A percentile compares a stretch with the other conserved stretches of the same genome.
phyloP scores from a whole-genome alignment of 2,888 invertebrate genomes.

The Diloba caeruleocephala region DNA sequence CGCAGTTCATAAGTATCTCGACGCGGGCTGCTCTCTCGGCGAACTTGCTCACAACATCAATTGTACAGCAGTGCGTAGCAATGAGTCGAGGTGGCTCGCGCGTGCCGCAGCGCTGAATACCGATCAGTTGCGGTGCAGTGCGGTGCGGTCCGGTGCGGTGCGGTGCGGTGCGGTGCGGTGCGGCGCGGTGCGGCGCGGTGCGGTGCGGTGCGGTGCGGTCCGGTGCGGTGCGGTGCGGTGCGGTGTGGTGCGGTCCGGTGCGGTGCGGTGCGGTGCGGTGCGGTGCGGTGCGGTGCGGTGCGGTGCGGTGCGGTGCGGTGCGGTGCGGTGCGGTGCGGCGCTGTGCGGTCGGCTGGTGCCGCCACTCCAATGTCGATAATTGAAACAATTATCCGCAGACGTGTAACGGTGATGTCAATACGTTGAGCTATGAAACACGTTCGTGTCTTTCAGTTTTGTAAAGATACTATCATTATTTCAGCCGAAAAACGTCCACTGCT shows the following conservation, averaged over 20 bases:
- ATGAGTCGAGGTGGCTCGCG: constrained; percentile 14
- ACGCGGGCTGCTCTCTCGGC: too few relatives aligned
- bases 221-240: constrained; percentile 13
- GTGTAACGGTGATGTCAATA: background rate
- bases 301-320: constrained; percentile 3
- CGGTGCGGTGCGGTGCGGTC: background rate
- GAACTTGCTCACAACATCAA: background rate
- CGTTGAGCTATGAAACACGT: constrained; percentile 8
- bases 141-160: constrained; percentile 3
- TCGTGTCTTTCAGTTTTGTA: constrained; percentile 1
- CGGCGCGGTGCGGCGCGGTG: constrained; percentile 5
- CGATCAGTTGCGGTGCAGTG: constrained; percentile 16
- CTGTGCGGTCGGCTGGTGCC: too few relatives aligned
- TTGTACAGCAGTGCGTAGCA: constrained; percentile 13
- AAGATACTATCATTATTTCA: too few relatives aligned
- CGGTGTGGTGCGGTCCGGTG: constrained; percentile 1
- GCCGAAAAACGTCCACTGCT: too few relatives aligned
- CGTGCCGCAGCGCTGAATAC: constrained; percentile 5
- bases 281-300: constrained; percentile 6
- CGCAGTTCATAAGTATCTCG: too few relatives aligned
- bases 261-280: constrained; percentile 15
- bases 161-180: background rate
- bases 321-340: background rate
- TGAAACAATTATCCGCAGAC: constrained; percentile 31
- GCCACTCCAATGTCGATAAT: constrained; percentile 14